phyloP scores from a whole-genome alignment of 2,113 vertebrate species.

The Lates calcarifer region DNA sequence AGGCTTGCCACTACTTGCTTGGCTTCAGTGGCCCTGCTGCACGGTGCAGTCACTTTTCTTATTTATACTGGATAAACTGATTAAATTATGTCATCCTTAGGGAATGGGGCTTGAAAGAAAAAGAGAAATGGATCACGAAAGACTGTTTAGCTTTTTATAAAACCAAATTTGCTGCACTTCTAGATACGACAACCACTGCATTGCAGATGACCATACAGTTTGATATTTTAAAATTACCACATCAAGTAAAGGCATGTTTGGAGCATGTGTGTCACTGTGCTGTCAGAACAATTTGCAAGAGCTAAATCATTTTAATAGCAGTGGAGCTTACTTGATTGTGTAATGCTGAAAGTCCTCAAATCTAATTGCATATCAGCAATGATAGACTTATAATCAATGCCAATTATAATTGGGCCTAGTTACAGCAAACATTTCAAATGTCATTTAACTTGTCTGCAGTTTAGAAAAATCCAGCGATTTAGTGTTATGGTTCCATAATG shows the following conservation, averaged over 20 bases:
- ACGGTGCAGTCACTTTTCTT: constrained; percentile 47
- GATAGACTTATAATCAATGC: constrained; percentile 6
- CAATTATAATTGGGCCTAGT: not conserved
- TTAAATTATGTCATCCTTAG: constrained; percentile 70
- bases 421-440: constrained; percentile 7
- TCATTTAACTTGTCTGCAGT: not conserved
- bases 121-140: constrained; percentile 69
- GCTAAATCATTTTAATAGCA: constrained; percentile 19
- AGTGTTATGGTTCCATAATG: not conserved
- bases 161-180: constrained; percentile 65
- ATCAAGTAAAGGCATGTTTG: constrained; percentile 57
- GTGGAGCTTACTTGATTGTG: constrained; percentile 26
- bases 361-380: constrained; percentile 6
- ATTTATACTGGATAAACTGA: constrained; percentile 70
- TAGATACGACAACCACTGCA: constrained; percentile 46
- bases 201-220: constrained; percentile 45
- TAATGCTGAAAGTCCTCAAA: constrained; percentile 35
- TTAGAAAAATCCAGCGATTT: not conserved
- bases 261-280: constrained; percentile 18
- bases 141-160: constrained; percentile 60
- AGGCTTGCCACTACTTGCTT: constrained; percentile 32
- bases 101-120: constrained; percentile 49
- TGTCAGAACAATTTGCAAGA: constrained; percentile 24
- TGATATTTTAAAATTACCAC: constrained; percentile 47
- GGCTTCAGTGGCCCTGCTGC: constrained; percentile 39